phyloP scores from a whole-genome alignment of 1,140 invertebrate species.

The Zaprionus lachaisei region DNA sequence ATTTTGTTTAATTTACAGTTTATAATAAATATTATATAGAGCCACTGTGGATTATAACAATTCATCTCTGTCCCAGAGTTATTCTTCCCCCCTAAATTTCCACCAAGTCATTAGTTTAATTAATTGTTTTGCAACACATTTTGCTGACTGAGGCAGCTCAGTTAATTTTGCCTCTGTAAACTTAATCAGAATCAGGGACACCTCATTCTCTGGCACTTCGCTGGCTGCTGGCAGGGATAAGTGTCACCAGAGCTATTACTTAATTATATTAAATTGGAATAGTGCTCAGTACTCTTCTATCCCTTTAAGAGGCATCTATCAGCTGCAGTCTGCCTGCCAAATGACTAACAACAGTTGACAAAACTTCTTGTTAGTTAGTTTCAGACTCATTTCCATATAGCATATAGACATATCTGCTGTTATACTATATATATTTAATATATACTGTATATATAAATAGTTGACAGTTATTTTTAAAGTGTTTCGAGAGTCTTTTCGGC shows the following conservation, averaged over 20 bases:
- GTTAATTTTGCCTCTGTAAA: conserved; percentile 63
- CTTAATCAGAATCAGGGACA: conserved; percentile 58
- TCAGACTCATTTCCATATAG: background rate
- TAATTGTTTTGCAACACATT: conserved; percentile 63
- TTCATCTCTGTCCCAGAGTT: conserved; percentile 30
- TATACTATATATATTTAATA: background rate
- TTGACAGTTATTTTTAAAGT: background rate
- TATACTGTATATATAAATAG: background rate
- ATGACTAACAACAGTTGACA: conserved; percentile 71
- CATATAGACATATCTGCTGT: no score
- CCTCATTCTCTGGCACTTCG: conserved; percentile 5
- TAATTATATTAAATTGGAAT: conserved; percentile 60
- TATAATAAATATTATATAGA: background rate
- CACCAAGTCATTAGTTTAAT: conserved; percentile 76
- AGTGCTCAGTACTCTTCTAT: background rate
- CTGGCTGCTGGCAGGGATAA: background rate
- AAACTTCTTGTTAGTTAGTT: conserved; percentile 62
- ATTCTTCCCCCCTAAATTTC: conserved; percentile 36
- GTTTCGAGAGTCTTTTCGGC: background rate
- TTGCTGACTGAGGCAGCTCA: conserved; percentile 46
- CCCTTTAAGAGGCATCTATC: conserved; percentile 56
- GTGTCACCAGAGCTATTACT: conserved; percentile 45
- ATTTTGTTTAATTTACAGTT: background rate
- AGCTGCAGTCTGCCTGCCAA: conserved; percentile 28
- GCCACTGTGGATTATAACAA: conserved; percentile 6